Evolutionary conservation across 2,797 vertebrate species (phyloP), one percentile per base, ranked within the genome.

Genomic region (Semotilus atromaculatus): DNA sequence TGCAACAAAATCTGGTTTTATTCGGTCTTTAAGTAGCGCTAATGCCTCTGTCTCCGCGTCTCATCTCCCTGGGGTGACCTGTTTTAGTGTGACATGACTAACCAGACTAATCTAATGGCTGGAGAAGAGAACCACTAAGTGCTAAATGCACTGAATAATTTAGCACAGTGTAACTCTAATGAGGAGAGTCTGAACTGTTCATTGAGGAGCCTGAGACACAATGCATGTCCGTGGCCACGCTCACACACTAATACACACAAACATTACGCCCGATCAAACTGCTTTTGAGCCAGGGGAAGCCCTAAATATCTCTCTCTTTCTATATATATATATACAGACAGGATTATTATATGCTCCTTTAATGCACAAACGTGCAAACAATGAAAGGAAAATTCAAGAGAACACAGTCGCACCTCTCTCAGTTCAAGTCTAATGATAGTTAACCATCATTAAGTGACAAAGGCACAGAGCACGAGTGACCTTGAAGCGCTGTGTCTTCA

Each of bases 131-230:
- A 94, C 95, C 95, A 95, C 95, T 95, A 95, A 96, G 95, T 95
- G 96, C 95, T 97, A 96, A 97, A 97, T 92, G 94, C 95, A 94
- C 93, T 94, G 88, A 97, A 97, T 96, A 96, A 97, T 97, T 97
- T 95, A 97, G 95, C 94, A 95, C 96, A 95, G 96, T 94, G 94
- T 95, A 94, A 95, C 93, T 92, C 94, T 95, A 95, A 96, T 95
- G 95, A 97, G 96, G 94, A 94, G 95, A 96, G 95, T 91, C 91
- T 92, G 87, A 90, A 92, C 88, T 86, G 91, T 90, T 92, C 89
- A 85, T 21, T 51, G 78, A 86, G 87, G 90, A 91, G 90, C 88
- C 90, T 84, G 90, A 88, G 93, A 91, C 91, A 86, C 88, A 86
- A 86, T 31, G 29, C 70, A 73, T 62, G 81, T 77, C 74, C 71